Evolutionary conservation across 2,797 vertebrate species (phyloP).

Genomic region (Urophycis tenuis): DNA sequence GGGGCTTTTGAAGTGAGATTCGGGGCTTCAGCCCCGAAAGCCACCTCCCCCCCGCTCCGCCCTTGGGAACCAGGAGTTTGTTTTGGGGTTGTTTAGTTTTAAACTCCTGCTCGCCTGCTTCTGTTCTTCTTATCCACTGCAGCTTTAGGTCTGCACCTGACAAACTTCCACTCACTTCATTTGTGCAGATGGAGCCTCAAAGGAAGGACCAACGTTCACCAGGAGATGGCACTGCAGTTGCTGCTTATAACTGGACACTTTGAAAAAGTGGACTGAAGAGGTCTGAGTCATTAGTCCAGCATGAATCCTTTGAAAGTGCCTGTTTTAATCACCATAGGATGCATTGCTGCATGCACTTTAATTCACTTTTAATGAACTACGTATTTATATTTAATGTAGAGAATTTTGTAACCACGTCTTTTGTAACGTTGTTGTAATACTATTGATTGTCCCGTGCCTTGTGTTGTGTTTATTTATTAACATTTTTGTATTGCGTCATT

Average conservation of each 20-base stretch:
- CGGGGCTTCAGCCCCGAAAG: too few relatives aligned
- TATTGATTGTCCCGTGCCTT: neutral
- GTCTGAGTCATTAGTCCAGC: neutral
- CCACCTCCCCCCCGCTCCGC: too few relatives aligned
- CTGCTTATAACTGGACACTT: neutral
- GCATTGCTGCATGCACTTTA: neutral
- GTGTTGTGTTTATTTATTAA: neutral
- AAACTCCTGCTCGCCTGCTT: neutral
- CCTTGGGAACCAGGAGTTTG: too few relatives aligned
- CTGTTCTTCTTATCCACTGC: neutral
- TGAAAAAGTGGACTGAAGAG: neutral
- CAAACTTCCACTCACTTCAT: neutral
- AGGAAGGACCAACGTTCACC: neutral
- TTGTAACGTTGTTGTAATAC: neutral
- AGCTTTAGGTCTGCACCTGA: neutral
- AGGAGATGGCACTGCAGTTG: slow-evolving; percentile 8
- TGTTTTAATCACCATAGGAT: neutral
- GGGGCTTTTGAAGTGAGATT: too few relatives aligned
- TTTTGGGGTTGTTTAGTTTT: neutral
- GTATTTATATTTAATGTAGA: neutral
- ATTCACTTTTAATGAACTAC: neutral
- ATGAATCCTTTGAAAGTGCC: neutral
- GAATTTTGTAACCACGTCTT: neutral
- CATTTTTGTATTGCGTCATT: neutral
- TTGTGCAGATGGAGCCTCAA: neutral